phyloP scores from a whole-genome alignment of 2,113 vertebrate genomes.

The Spea multiplicata region DNA sequence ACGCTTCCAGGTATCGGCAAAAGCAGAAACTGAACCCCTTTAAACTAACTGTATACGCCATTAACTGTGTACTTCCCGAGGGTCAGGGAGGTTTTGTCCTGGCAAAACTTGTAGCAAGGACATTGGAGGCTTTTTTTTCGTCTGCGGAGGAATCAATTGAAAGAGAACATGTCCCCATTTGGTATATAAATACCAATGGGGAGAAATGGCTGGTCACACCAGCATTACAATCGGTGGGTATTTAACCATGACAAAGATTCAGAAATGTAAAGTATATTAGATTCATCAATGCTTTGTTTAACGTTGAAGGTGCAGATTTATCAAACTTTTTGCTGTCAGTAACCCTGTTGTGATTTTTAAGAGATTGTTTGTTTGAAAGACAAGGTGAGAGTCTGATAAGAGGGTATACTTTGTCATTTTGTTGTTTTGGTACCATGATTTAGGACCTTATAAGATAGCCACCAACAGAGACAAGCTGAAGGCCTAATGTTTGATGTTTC shows the following conservation, averaged over 20 bases:
- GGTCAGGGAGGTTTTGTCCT: constrained; percentile 68
- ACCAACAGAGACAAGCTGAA: too few species aligned
- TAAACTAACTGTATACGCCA: constrained; percentile 67
- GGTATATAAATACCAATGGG: constrained; percentile 54
- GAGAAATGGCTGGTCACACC: fast-evolving
- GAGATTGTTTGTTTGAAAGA: not conserved
- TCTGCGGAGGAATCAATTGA: constrained; percentile 69
- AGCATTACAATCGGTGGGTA: constrained; percentile 60
- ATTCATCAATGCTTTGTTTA: too few species aligned
- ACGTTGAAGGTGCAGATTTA: too few species aligned
- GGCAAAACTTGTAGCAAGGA: constrained; percentile 76
- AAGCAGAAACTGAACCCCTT: constrained; percentile 69
- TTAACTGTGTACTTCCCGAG: constrained; percentile 67
- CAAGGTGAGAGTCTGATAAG: not conserved
- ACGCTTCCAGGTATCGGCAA: constrained; percentile 69
- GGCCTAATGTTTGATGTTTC: too few species aligned
- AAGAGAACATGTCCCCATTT: constrained; percentile 67
- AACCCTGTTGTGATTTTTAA: not conserved
- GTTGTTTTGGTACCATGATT: too few species aligned
- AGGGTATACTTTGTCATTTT: too few species aligned
- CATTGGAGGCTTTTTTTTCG: constrained; percentile 76
- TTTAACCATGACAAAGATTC: too few species aligned
- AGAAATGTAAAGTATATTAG: too few species aligned
- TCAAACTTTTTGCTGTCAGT: too few species aligned
- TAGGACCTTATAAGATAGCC: too few species aligned